Conservation (phyloP, 1,140 invertebrate genomes). For the Leptonema lineaticorne region DNA sequence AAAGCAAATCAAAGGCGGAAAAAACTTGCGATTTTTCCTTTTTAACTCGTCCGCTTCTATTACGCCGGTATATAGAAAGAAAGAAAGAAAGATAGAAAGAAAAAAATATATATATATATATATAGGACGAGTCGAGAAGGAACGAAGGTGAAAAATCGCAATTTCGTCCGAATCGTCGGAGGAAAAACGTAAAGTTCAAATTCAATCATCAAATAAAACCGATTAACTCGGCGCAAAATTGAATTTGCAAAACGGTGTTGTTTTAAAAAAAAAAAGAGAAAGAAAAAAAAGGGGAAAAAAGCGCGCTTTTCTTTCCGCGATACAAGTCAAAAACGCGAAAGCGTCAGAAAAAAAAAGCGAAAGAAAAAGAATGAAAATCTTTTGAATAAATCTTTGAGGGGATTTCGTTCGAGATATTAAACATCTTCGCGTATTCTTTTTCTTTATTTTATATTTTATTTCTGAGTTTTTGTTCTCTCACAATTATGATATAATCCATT, state of each 20-base stretch:
- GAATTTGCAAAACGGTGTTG: conserved; percentile 2
- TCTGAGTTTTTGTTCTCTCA: background rate
- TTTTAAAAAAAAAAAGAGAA: background rate
- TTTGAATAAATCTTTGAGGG: conserved; percentile 15
- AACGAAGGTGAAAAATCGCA: conserved; percentile 11
- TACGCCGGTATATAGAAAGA: no score
- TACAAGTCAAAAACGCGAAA: background rate
- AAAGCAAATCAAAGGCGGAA: no score
- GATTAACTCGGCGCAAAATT: conserved; percentile 11
- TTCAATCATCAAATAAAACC: conserved; percentile 17
- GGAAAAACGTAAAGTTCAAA: conserved; percentile 12
- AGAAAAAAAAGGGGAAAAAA: no score
- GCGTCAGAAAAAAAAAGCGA: background rate
- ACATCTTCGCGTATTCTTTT: background rate
- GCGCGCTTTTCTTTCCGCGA: no score
- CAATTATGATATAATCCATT: conserved; percentile 33
- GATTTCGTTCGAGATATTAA: conserved; percentile 14
- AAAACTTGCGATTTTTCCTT: no score
- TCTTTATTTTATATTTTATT: background rate
- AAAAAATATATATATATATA: no score
- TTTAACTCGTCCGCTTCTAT: no score
- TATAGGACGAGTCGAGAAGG: no score
- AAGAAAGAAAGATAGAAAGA: no score
- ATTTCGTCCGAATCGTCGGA: conserved; percentile 2
- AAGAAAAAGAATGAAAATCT: conserved; percentile 1